Conservation (phyloP, 2,113 vertebrate genomes). For the Rhombomys opimus region DNA sequence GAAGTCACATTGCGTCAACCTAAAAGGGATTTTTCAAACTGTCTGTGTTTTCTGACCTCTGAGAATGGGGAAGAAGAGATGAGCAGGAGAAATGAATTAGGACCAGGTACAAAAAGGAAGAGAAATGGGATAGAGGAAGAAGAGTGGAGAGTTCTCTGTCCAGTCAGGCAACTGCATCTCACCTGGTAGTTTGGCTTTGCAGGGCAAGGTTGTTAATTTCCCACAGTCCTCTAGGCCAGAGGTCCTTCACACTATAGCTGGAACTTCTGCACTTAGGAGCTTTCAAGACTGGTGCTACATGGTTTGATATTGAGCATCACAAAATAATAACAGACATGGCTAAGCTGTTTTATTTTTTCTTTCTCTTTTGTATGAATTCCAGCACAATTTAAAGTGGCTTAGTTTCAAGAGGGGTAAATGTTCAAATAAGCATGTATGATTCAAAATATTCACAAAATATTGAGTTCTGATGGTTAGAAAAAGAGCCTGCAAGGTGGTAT, state of each 20-base stretch:
- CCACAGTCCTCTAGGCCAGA: not conserved
- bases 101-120: not conserved
- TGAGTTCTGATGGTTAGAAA: conserved; percentile 52
- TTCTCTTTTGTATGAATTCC: conserved; percentile 23
- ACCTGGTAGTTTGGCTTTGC: not conserved
- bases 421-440: conserved; percentile 45
- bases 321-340: conserved; percentile 39
- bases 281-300: conserved; percentile 8
- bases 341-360: not conserved
- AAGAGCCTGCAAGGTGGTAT: conserved; percentile 60
- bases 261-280: conserved; percentile 33
- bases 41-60: not conserved
- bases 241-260: not conserved
- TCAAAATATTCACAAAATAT: conserved; percentile 69
- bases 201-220: not conserved
- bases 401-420: conserved; percentile 37
- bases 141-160: not conserved
- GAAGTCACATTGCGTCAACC: not conserved
- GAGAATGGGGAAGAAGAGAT: not conserved
- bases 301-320: conserved; percentile 53
- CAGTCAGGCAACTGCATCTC: not conserved
- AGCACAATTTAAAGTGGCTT: conserved; percentile 58
- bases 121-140: not conserved
- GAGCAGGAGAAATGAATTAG: not conserved
- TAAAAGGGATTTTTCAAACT: not conserved